Evolutionary conservation across 2,113 vertebrate genomes (phyloP), one percentile per base, ranked within the genome.

Genomic region (Labrus mixtus): DNA sequence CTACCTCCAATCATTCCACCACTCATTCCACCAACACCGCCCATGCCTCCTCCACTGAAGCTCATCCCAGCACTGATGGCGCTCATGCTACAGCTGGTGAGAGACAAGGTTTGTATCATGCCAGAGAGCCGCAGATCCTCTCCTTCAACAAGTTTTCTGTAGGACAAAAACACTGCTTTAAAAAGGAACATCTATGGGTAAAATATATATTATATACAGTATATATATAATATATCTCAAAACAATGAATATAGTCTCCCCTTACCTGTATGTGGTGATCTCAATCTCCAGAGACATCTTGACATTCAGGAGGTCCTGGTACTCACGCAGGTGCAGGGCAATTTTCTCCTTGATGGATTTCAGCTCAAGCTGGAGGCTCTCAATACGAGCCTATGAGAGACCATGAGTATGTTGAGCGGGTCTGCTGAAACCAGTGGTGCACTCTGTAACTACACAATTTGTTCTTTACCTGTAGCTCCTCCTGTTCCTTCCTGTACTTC

Each of bases 281-380:
- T 95, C 94, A 76, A 95, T 93, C 72, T 95, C 94, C 36, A 95
- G 84, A 68, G 92, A 79, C 95, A 95, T 95, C 82, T 95, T 95
- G 51, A 95, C 56, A 82, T 95, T 94, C 73, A 95, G 84, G 39
- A 93, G 91, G 6, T 95, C 93, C 87, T 95, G 94, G 87, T 95
- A 94, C 68, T 95, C 91, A 1, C 93, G 82, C 77, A 95, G 91
- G 73, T 94, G 94, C 36, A 94, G 68, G 0, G 93, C 93, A 70
- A 93, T 94, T 80, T 92, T 95, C 75, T 91, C 91, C 79, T 93
- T 93, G 17, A 87, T 90, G 58, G 87, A 80, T 87, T 93, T 94
- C 62, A 95, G 78, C 33, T 93, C 85, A 10, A 93, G 70, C 70
- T 92, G 88, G 11, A 83, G 88, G 39, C 87, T 81, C 13, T 93